These are phyloP conservation scores for Poecilia latipinna DNA, from an alignment of 2,113 vertebrate genomes.

Conservation along the genomic window DNA sequence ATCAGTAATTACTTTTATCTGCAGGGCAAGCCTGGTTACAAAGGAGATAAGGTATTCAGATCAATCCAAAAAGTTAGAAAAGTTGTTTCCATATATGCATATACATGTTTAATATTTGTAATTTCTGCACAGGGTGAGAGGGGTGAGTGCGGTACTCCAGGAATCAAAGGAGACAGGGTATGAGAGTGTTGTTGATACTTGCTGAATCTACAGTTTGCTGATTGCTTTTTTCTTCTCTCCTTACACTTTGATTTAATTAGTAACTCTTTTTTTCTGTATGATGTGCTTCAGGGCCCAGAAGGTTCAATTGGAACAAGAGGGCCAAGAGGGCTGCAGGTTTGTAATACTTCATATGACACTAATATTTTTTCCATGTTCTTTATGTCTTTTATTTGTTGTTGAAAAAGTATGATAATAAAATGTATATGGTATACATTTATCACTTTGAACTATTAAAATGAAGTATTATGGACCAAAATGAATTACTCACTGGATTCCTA, in stretches of 20 bases:
- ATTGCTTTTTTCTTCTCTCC: neutral
- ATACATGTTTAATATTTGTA: neutral
- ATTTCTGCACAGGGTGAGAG: slow-evolving; percentile 84
- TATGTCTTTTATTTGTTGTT: neutral
- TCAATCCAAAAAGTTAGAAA: neutral
- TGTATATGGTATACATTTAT: neutral
- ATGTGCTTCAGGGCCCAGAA: slow-evolving; percentile 84
- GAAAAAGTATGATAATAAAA: neutral
- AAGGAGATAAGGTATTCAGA: slow-evolving; percentile 87
- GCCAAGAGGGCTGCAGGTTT: slow-evolving; percentile 86
- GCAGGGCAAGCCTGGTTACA: slow-evolving; percentile 87
- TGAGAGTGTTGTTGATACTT: slow-evolving; percentile 30
- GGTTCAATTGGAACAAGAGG: slow-evolving; percentile 85
- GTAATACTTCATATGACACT: neutral
- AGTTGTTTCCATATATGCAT: neutral
- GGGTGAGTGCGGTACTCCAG: slow-evolving; percentile 91
- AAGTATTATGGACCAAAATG: neutral
- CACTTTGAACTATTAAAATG: neutral
- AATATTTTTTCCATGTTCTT: neutral
- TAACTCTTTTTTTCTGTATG: slow-evolving; percentile 1
- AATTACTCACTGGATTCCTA: neutral
- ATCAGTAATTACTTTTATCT: slow-evolving; percentile 12
- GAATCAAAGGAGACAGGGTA: slow-evolving; percentile 92
- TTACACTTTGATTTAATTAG: neutral
- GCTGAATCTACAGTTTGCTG: neutral